Evolutionary conservation across 2,888 invertebrate genomes (phyloP).

Genomic region (Falcaria lacertinaria): DNA sequence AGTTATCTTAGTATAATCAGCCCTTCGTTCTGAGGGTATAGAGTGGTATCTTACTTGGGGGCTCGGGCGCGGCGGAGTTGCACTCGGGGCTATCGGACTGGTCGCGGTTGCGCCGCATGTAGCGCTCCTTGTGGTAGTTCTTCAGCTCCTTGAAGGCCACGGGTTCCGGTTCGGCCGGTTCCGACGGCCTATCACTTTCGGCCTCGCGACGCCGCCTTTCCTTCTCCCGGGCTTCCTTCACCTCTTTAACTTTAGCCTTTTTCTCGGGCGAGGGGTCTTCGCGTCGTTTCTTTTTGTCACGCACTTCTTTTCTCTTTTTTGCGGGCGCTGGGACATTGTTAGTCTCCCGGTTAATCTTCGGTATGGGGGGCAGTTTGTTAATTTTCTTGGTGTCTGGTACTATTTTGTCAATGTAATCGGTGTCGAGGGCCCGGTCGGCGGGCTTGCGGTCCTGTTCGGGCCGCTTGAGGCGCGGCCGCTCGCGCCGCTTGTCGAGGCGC

Average conservation of each 20-base stretch:
- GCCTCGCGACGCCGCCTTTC: slow-evolving; percentile 16
- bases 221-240: slow-evolving; percentile 22
- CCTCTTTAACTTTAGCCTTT: slow-evolving; percentile 17
- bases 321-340: slow-evolving; percentile 15
- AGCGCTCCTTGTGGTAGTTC: slow-evolving; percentile 80
- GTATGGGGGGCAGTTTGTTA: slow-evolving; percentile 66
- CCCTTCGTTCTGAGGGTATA: slow-evolving; percentile 42
- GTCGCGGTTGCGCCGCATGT: slow-evolving; percentile 83
- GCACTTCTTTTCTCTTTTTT: slow-evolving; percentile 35
- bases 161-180: slow-evolving; percentile 23
- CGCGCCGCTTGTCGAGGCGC: slow-evolving; percentile 17
- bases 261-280: slow-evolving; percentile 43
- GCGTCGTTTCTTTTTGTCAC: slow-evolving; percentile 30
- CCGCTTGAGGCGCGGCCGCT: slow-evolving; percentile 7
- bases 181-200: slow-evolving; percentile 17
- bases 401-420: slow-evolving; percentile 38
- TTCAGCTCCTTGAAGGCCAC: slow-evolving; percentile 79
- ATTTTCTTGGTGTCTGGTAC: slow-evolving; percentile 48
- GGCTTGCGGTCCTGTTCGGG: slow-evolving; percentile 9
- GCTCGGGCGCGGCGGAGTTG: slow-evolving; percentile 26
- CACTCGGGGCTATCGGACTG: slow-evolving; percentile 79
- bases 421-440: slow-evolving; percentile 8
- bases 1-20: slow-evolving; percentile 6
- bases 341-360: slow-evolving; percentile 43
- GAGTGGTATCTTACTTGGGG: slow-evolving; percentile 74